Evolutionary conservation across 2,888 invertebrate genomes (phyloP).

Genomic region (Drosophila colorata): DNA sequence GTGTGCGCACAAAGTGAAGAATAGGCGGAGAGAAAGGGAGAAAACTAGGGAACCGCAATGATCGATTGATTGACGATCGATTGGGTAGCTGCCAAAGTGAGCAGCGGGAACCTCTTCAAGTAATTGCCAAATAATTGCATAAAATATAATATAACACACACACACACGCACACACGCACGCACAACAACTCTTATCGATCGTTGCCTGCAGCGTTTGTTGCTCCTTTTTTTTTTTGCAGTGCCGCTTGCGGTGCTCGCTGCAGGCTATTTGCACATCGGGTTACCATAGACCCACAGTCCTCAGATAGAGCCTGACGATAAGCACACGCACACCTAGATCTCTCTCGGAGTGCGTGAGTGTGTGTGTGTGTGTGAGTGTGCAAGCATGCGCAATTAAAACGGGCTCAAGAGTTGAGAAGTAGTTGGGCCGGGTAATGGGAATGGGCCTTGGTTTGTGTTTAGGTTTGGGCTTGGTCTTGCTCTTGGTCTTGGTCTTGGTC

Average conservation of each 20-base stretch:
- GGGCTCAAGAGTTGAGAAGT: conserved; percentile 46
- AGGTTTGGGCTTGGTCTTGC: conserved; percentile 12
- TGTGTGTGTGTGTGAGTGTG: conserved; percentile 33
- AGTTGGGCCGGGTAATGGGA: conserved; percentile 41
- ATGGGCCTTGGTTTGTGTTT: conserved; percentile 16
- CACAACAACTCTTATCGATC: conserved; percentile 39
- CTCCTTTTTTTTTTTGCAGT: conserved; percentile 41
- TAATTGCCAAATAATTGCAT: conserved; percentile 65
- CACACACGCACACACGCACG: background rate
- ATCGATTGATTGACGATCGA: conserved; percentile 52
- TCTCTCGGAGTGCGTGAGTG: conserved; percentile 22
- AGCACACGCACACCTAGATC: conserved; percentile 30
- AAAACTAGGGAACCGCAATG: conserved; percentile 28
- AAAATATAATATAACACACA: conserved; percentile 21
- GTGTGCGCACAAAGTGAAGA: no score
- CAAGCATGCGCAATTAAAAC: conserved; percentile 71
- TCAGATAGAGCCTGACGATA: conserved; percentile 50
- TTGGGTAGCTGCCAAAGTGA: conserved; percentile 42
- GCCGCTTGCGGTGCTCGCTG: conserved; percentile 42
- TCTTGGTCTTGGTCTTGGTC: conserved; percentile 6
- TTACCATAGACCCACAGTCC: conserved; percentile 37
- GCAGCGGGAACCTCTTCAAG: conserved; percentile 43
- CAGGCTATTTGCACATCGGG: conserved; percentile 62
- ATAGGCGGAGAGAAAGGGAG: background rate
- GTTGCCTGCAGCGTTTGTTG: conserved; percentile 52